Base-by-base conservation (phyloP, 2,888 invertebrate species). In the Drosophila multiciliata region DNA sequence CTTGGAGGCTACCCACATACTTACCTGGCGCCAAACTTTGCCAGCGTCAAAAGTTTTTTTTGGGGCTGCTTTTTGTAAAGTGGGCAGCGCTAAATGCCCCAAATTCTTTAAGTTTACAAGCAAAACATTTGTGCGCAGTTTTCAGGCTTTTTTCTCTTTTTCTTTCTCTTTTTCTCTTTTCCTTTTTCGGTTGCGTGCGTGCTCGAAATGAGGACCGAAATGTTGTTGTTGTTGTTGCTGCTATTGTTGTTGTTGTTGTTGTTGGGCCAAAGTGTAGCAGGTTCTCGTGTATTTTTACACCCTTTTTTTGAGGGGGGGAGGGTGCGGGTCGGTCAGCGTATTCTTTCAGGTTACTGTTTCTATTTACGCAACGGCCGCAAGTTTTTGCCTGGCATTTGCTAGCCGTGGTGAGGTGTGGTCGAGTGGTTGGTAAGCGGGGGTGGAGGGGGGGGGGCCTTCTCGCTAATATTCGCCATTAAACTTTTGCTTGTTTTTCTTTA, bases 401-500 rank as follows among this genome's bases (percentile, higher is more conserved):
- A 36, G 45, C 50, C 63, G 59, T 23, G 15, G 8, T 26, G 26
- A 38, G 11, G 33, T 4, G 29, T 53, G 57, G 42, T 29, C 29
- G 32, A 17, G 33, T 23, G 57, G 20, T 5, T 20, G 35, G 23
- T 0, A 26, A 26, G 23, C 23, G 36, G 48, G 1, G 12, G 12
- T 33, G 40, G n/a, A 26, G 55, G 11, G 20, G 3, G 7, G 20
- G 50, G 67, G 61, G 38, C 3, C 26, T 20, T 53, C 67, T 71
- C 80, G 90, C 87, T 90, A 91, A 91, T 91, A 86, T 82, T 83
- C 86, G 86, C 83, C 84, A 90, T 91, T 90, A 90, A 90, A 91
- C 87, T 91, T 89, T 90, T 90, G 89, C 87, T 91, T 91, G 90
- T 91, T 90, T 91, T 90, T 87, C 91, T 91, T 91, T 90, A 90